phyloP scores from a whole-genome alignment of 2,797 vertebrate genomes.

The Anisognathus igniventris region DNA sequence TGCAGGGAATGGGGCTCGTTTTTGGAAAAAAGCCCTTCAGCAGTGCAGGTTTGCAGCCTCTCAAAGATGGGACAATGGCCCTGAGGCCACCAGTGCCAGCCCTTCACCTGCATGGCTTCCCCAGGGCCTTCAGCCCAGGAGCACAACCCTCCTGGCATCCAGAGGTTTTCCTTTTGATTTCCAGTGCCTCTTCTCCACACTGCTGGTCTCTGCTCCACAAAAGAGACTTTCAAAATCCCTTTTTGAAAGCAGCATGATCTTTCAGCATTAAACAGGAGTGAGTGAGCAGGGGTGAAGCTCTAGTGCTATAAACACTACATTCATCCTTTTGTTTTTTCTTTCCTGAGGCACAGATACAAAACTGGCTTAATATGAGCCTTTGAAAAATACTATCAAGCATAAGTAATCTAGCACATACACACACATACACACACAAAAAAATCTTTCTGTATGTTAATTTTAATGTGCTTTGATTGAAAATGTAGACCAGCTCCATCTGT shows the following conservation, averaged over 20 bases:
- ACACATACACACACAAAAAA: not conserved
- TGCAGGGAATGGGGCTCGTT: fast-evolving
- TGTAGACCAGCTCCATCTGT: conserved; percentile 35
- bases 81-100: not conserved
- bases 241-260: not conserved
- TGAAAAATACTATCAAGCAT: not conserved
- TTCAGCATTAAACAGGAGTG: not conserved
- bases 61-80: not conserved
- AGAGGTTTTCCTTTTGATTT: not conserved
- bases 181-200: not conserved
- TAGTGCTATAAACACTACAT: not conserved
- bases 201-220: not conserved
- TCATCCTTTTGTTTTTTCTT: not conserved
- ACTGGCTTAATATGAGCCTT: conserved; percentile 25
- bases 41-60: not conserved
- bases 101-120: not conserved
- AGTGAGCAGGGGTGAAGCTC: not conserved
- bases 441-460: conserved; percentile 50
- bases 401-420: not conserved
- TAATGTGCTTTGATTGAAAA: conserved; percentile 45
- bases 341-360: conserved; percentile 9
- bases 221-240: not conserved
- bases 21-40: fast-evolving
- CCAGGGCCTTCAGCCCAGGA: not conserved
- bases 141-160: not conserved